Evolutionary conservation across 2,888 invertebrate genomes (phyloP), one percentile per base, ranked within the genome.

Genomic region (Epinotia demarniana): DNA sequence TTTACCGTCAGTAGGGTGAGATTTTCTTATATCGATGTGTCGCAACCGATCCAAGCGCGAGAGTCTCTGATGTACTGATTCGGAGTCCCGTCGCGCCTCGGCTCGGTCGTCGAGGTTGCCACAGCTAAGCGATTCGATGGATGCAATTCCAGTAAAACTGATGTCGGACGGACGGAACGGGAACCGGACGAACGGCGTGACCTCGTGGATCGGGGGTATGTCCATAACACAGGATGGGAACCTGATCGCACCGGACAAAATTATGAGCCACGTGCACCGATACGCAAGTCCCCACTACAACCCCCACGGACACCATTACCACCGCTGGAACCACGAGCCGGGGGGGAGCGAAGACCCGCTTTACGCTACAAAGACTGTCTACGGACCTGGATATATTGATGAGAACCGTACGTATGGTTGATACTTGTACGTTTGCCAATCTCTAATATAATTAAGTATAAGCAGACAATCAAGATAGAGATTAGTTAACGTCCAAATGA

Each of bases 291-390:
- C 94, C 57, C 94, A 94, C 90, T 92, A 92, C 92, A 93, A 92
- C 82, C 92, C 93, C 63, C 93, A 93, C 79, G 93, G 93, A 75
- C 93, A 93, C 79, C 91, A 93, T 89, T 91, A 90, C 85, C 94
- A 88, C 80, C 94, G 91, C 84, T 94, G 90, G 94, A 91, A 90
- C 83, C 93, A 93, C 87, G 93, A 92, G 88, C 94, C 90, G 78
- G 95, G 92, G 87, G 94, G 93, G 81, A 91, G 93, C 78, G 93
- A 93, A 82, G 94, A 93, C 78, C 92, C 94, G 53, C 87, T 93
- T 75, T 93, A 93, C 82, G 93, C 95, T 64, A 95, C 95, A 87
- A 95, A 95, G 90, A 95, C 95, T 39, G 93, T 94, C 90, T 94
- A 93, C 87, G 94, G 94, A 72, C 87, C 89, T 66, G 94, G 93